phyloP scores from a whole-genome alignment of 1,140 invertebrate species.

The Heliconius hermathena region DNA sequence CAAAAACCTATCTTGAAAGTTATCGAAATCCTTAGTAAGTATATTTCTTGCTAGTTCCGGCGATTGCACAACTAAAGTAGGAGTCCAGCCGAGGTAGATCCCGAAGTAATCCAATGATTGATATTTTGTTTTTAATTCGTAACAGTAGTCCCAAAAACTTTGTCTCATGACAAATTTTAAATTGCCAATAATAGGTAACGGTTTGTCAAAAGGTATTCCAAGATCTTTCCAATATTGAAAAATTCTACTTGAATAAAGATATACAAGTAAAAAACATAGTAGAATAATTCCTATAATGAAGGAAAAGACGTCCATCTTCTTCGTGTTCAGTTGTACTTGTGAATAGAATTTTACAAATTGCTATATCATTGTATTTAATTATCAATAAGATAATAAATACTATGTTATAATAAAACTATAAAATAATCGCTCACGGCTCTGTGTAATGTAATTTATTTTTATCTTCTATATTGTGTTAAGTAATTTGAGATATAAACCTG shows the following conservation, averaged over 20 bases:
- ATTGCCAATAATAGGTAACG: constrained; percentile 52
- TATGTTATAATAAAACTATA: background rate
- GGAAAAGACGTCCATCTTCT: constrained; percentile 5
- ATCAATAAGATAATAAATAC: background rate
- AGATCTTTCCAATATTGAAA: constrained; percentile 54
- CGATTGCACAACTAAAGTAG: constrained; percentile 56
- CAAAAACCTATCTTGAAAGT: constrained; percentile 60
- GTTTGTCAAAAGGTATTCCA: constrained; percentile 54
- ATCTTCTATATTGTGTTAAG: no score
- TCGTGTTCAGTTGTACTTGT: background rate
- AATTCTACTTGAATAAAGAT: constrained; percentile 24
- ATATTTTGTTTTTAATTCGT: constrained; percentile 50
- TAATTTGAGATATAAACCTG: no score
- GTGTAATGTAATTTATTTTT: no score
- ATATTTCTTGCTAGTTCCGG: constrained; percentile 56
- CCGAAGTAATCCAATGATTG: constrained; percentile 52
- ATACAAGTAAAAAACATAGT: constrained; percentile 21
- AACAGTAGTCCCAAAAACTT: constrained; percentile 56
- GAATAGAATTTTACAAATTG: background rate
- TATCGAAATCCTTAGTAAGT: constrained; percentile 56
- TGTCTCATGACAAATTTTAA: constrained; percentile 57
- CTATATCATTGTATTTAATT: background rate
- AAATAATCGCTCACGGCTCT: no score
- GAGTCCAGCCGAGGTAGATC: constrained; percentile 56
- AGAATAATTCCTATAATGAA: background rate